Base-by-base conservation (phyloP, 2,888 invertebrate species). In the Gryllus longicercus region DNA sequence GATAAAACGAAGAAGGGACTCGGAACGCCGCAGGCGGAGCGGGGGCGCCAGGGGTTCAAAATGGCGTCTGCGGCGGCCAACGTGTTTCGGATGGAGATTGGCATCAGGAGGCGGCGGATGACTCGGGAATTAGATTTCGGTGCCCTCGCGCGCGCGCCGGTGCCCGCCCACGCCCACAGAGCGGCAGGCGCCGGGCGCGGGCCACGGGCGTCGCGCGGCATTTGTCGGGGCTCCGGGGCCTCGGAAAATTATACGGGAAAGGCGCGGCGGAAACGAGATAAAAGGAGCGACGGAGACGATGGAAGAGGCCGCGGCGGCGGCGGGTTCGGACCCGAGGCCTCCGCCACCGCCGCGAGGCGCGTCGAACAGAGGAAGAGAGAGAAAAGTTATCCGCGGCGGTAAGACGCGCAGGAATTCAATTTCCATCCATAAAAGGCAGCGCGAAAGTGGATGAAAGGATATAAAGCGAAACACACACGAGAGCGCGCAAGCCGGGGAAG, bases 331-430 rank as follows among this genome's bases (percentile, higher is more conserved):
- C 63, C n/a, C 63, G n/a, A 14, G 16, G 63, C 63, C 63, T 63
- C n/a, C 14, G 63, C 63, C 63, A 63, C 16, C 16, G n/a, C 63
- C 63, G n/a, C 63, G 63, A n/a, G 63, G n/a, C 63, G 63, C 63
- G 63, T 4, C n/a, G 63, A 14, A n/a, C 63, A 63, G 16, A 18
- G 63, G 16, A 14, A n/a, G 63, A 63, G 63, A 63, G 63, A 63
- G 63, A 63, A 63, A 63, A 63, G 63, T 63, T 63, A 63, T 63
- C 63, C 63, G 63, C 63, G 63, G 63, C 63, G 63, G 63, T 63
- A 63, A 63, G 63, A 63, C 63, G 63, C 63, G 63, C 63, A 63
- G 63, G 63, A 63, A 63, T 63, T 63, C 63, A 63, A 63, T 63
- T 63, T 63, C 63, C 63, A 63, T 63, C 63, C 63, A 63, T 63